A percentile compares a stretch with the other conserved stretches of the same genome.
Evolutionary conservation across 2,888 invertebrate genomes (phyloP).

Genomic region (Ophion costatus): DNA sequence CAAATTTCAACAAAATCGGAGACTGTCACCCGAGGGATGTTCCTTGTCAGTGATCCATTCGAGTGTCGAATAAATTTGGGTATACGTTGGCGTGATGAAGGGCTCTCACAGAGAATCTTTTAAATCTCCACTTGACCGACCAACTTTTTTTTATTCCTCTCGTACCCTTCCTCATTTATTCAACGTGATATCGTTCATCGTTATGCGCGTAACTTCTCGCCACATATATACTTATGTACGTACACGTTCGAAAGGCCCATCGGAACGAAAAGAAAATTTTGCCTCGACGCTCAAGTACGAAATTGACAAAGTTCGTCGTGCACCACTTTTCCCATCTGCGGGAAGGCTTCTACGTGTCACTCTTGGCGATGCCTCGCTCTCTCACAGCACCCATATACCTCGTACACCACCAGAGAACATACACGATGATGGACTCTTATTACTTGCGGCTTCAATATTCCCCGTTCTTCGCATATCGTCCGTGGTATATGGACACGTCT

Average conservation of each 20-base stretch:
- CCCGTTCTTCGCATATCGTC: constrained; percentile 18
- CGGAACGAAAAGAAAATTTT: constrained; percentile 61
- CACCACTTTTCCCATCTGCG: constrained; percentile 48
- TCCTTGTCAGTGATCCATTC: constrained; percentile 22
- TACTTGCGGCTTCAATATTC: constrained; percentile 45
- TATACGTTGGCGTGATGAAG: constrained; percentile 6
- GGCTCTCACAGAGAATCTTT: neutral
- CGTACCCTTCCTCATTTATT: constrained; percentile 49
- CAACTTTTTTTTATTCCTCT: constrained; percentile 37
- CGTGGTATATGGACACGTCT: constrained; percentile 50
- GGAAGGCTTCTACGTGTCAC: constrained; percentile 47
- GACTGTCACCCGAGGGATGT: no score
- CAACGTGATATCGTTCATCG: constrained; percentile 60
- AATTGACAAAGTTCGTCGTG: constrained; percentile 67
- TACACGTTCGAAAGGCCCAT: neutral
- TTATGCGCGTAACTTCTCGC: constrained; percentile 55
- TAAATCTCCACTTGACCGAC: constrained; percentile 37
- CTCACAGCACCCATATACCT: neutral
- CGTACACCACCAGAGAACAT: neutral
- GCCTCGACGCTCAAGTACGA: constrained; percentile 54
- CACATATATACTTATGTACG: neutral
- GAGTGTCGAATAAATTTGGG: constrained; percentile 32
- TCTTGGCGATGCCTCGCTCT: constrained; percentile 28
- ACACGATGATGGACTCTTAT: constrained; percentile 43
- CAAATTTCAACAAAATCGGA: no score